phyloP scores from a whole-genome alignment of 1,140 invertebrate genomes.

The Acromyrmex charruanus region DNA sequence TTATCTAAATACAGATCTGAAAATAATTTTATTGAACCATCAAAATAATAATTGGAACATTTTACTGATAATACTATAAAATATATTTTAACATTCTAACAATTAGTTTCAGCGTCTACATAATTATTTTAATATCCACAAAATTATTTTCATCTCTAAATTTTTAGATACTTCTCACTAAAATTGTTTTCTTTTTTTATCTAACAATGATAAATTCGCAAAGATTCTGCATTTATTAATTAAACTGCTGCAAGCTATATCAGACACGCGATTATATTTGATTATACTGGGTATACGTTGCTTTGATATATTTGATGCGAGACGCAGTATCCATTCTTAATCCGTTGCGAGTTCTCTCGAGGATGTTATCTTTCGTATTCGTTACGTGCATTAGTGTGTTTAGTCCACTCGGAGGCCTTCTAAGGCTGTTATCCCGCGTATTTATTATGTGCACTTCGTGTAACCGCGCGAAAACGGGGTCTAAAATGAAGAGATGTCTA shows the following conservation, averaged over 20 bases:
- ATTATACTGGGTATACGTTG: neutral
- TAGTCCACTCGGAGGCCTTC: slow-evolving; percentile 49
- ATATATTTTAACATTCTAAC: too few species aligned
- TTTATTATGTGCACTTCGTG: slow-evolving; percentile 60
- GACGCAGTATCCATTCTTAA: slow-evolving; percentile 6
- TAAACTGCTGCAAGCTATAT: neutral
- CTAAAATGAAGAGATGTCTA: slow-evolving; percentile 70
- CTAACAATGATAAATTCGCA: neutral
- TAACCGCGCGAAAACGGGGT: slow-evolving; percentile 59
- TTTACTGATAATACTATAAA: too few species aligned
- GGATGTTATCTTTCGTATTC: slow-evolving; percentile 35
- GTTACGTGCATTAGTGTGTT: slow-evolving; percentile 53
- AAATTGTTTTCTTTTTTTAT: too few species aligned
- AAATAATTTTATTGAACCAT: too few species aligned
- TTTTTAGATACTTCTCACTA: too few species aligned
- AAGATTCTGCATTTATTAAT: neutral
- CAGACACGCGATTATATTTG: neutral
- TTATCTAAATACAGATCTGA: too few species aligned
- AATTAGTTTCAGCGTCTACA: too few species aligned
- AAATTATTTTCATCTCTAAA: too few species aligned
- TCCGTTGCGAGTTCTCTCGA: neutral
- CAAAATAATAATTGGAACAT: too few species aligned
- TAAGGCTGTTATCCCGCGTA: slow-evolving; percentile 56
- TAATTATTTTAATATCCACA: too few species aligned
- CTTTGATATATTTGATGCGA: slow-evolving; percentile 19